A percentile compares a stretch with the other conserved stretches of the same genome.
Conservation (phyloP, 1,140 invertebrate genomes). For the Caerostris darwini region DNA sequence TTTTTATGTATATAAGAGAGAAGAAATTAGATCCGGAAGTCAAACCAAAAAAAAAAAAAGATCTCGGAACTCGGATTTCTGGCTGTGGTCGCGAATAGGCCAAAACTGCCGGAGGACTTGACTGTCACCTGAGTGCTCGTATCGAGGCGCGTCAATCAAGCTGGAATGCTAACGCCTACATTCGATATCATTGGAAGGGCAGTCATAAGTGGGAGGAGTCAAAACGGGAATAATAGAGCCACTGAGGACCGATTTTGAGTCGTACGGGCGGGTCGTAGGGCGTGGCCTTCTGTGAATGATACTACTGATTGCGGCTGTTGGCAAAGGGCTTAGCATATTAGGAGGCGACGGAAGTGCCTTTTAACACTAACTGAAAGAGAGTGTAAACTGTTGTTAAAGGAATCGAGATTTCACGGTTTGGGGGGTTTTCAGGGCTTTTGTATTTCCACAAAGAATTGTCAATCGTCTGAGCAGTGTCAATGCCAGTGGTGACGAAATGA, state of each 20-base stretch:
- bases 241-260: constrained; percentile 35
- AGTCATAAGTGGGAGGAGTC: constrained; percentile 28
- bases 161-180: neutral
- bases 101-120: constrained; percentile 72
- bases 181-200: constrained; percentile 25
- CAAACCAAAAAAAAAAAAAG: neutral
- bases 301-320: constrained; percentile 51
- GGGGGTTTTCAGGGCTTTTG: neutral
- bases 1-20: neutral
- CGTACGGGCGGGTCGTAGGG: constrained; percentile 25
- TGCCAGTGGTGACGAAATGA: constrained; percentile 41
- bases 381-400: constrained; percentile 27
- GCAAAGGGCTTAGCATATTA: constrained; percentile 66
- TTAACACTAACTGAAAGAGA: constrained; percentile 34
- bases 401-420: constrained; percentile 61
- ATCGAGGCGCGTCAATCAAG: constrained; percentile 57
- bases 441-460: constrained; percentile 15
- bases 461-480: neutral
- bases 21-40: no score
- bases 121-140: constrained; percentile 65
- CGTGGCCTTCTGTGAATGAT: constrained; percentile 14
- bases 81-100: constrained; percentile 68
- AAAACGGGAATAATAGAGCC: neutral
- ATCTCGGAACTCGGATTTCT: constrained; percentile 32
- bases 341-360: constrained; percentile 36